phyloP scores from a whole-genome alignment of 2,113 vertebrate genomes.

The Acrocephalus kingi region DNA sequence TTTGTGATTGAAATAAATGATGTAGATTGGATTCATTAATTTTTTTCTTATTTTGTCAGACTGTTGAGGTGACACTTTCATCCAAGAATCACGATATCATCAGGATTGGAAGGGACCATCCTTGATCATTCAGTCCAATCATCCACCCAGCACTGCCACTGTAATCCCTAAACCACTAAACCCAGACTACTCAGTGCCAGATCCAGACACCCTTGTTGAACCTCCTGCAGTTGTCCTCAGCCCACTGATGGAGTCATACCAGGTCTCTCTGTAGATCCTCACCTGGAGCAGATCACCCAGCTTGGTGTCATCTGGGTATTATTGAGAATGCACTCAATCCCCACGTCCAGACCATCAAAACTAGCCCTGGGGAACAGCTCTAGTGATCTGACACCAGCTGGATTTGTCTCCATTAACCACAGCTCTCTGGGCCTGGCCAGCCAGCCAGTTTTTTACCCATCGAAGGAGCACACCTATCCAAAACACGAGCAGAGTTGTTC shows the following conservation, averaged over 20 bases:
- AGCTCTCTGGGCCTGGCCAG: not conserved
- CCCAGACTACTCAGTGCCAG: not conserved
- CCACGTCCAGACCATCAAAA: not conserved
- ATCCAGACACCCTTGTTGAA: not conserved
- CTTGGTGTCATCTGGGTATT: not conserved
- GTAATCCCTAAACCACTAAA: not conserved
- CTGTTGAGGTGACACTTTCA: not conserved
- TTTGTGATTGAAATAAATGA: not conserved
- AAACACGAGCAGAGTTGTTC: not conserved
- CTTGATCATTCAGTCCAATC: not conserved
- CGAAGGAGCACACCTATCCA: rapidly evolving
- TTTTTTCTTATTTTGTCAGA: not conserved
- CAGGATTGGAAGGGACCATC: not conserved
- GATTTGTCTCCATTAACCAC: not conserved
- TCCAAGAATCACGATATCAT: not conserved
- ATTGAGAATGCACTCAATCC: not conserved
- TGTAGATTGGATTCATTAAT: not conserved
- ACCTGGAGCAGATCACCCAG: rapidly evolving
- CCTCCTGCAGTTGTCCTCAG: not conserved
- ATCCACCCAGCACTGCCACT: not conserved
- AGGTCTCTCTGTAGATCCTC: too few species aligned
- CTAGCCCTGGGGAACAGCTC: not conserved
- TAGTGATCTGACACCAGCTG: not conserved
- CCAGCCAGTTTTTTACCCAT: not conserved
- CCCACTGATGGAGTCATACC: rapidly evolving